Percentiles rank a stretch among this genome's conserved stretches.
These are phyloP conservation scores for Hemistola chrysoprasaria DNA, from an alignment of 2,888 invertebrate genomes.

Conservation along the genomic window DNA sequence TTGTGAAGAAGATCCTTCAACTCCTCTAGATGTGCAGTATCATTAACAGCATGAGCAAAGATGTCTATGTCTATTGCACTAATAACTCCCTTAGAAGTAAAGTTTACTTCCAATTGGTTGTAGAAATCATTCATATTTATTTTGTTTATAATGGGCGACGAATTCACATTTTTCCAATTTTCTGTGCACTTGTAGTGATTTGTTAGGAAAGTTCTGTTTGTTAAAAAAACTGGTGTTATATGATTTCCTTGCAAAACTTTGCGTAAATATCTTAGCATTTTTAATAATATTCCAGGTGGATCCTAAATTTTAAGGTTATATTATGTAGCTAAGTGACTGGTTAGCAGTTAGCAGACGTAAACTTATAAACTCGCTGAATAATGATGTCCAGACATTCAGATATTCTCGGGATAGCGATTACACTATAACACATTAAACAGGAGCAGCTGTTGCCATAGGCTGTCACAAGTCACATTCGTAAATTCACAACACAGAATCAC, in stretches of 20 bases:
- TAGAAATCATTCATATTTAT: conserved; percentile 87
- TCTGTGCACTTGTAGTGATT: conserved; percentile 87
- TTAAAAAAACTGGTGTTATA: conserved; percentile 25
- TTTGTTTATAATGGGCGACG: conserved; percentile 83
- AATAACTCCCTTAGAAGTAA: conserved; percentile 82
- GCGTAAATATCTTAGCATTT: conserved; percentile 44
- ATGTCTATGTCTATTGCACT: conserved; percentile 92
- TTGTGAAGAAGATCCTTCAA: conserved; percentile 87
- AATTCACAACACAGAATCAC: too few relatives aligned
- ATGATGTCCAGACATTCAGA: too few relatives aligned
- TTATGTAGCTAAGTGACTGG: too few relatives aligned
- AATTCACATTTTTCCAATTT: conserved; percentile 85
- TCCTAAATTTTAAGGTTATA: too few relatives aligned
- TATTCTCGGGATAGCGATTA: too few relatives aligned
- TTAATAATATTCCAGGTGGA: too few relatives aligned
- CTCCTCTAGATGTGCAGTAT: conserved; percentile 84
- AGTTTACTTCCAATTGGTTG: conserved; percentile 86
- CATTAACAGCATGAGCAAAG: conserved; percentile 86
- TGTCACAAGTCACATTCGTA: too few relatives aligned
- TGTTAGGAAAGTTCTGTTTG: conserved; percentile 83
- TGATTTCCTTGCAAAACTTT: conserved; percentile 34
- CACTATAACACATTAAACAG: too few relatives aligned
- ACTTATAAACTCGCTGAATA: too few relatives aligned
- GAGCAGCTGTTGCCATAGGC: too few relatives aligned
- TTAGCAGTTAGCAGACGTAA: too few relatives aligned